Percentiles rank a stretch among this genome's conserved stretches.
Evolutionary conservation across 1,140 invertebrate genomes (phyloP).

Genomic region (Drosophila sechellia): DNA sequence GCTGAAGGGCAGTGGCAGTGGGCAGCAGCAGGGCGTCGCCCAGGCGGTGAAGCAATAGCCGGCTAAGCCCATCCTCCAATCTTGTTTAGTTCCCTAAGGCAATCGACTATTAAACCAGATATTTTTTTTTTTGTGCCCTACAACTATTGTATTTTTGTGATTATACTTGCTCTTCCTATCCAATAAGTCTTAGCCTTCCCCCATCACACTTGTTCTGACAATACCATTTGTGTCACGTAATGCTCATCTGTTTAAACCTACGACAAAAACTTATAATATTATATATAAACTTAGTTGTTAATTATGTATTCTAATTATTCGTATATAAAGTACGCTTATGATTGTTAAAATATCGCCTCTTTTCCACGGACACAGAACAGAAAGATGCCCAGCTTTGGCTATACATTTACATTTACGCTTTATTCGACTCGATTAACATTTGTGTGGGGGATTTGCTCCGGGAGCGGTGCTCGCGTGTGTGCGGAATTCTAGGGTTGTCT

Average conservation of each 20-base stretch:
- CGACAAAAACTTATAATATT: neutral
- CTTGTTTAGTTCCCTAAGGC: constrained; percentile 36
- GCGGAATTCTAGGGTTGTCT: neutral
- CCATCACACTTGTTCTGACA: neutral
- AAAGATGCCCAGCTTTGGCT: neutral
- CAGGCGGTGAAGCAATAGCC: constrained; percentile 60
- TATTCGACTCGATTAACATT: constrained; percentile 34
- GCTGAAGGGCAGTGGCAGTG: constrained; percentile 54
- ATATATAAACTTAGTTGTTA: constrained; percentile 45
- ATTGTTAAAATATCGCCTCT: constrained; percentile 20
- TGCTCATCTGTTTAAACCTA: constrained; percentile 7
- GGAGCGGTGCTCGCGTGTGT: constrained; percentile 10
- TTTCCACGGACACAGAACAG: no score
- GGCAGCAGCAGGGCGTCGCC: constrained; percentile 58
- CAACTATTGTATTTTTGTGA: constrained; percentile 5
- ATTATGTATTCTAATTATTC: constrained; percentile 40
- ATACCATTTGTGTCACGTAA: neutral
- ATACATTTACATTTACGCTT: constrained; percentile 36
- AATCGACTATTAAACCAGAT: constrained; percentile 6
- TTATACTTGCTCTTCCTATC: constrained; percentile 11
- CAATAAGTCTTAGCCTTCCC: neutral
- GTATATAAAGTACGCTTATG: constrained; percentile 44
- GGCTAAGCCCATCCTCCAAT: constrained; percentile 13
- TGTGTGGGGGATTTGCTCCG: constrained; percentile 1
- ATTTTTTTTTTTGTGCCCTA: neutral